Evolutionary conservation across 1,140 invertebrate species (phyloP).

Genomic region (Cyrtorhinus lividipennis): DNA sequence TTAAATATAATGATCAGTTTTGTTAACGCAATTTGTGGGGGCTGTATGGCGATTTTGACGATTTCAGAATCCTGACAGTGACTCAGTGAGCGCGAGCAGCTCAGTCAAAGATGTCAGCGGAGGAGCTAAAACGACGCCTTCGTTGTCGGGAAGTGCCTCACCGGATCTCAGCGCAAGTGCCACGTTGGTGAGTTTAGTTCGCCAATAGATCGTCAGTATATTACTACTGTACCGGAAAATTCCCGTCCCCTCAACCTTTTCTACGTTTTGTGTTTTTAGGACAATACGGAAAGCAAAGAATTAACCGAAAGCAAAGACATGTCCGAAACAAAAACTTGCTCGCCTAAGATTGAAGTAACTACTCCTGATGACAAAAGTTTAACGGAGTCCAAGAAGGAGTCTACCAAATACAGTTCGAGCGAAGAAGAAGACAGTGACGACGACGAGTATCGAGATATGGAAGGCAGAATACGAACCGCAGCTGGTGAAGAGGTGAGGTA

Average conservation of each 20-base stretch:
- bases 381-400: constrained; percentile 23
- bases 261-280: too few species aligned
- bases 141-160: neutral
- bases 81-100: constrained; percentile 19
- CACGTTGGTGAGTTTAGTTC: too few species aligned
- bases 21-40: too few species aligned
- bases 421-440: constrained; percentile 42
- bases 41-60: too few species aligned
- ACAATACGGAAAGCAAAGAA: neutral
- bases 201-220: too few species aligned
- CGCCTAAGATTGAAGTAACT: neutral
- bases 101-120: constrained; percentile 18
- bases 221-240: too few species aligned
- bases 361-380: neutral
- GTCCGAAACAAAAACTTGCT: neutral
- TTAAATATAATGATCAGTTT: too few species aligned
- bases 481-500: constrained; percentile 54
- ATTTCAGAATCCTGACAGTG: constrained; percentile 27
- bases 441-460: constrained; percentile 53
- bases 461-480: constrained; percentile 60
- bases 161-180: neutral
- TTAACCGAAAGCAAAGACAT: neutral
- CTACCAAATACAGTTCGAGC: constrained; percentile 29
- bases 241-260: too few species aligned
- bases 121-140: constrained; percentile 13